Base-by-base conservation (phyloP, 2,797 vertebrate genomes). In the Pogoniulus pusillus region DNA sequence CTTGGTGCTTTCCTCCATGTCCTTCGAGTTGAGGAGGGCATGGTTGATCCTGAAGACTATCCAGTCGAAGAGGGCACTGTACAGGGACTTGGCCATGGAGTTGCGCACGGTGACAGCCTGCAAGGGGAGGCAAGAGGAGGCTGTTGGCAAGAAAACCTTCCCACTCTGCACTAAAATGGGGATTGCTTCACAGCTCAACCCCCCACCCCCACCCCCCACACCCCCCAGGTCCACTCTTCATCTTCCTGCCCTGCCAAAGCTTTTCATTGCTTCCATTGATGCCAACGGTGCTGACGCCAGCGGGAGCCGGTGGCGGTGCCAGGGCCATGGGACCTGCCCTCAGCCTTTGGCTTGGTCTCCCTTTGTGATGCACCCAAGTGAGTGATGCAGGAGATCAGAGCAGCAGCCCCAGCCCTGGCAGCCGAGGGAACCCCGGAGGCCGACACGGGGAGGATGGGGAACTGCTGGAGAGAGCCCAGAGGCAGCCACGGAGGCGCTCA, bases 41-140 rank as follows among this genome's bases (percentile, higher is more conserved):
- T 99, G 99, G 97, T 99, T 99, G 97, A 99, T 99, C 87, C 99
- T 98, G 97, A 99, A 99, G 94, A 99, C 99, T 8, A 99, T 99
- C 99, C 99, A 99, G 97, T 99, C 99, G n/a, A 99, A 99, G 71
- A 99, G 98, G 90, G 99, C 98, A 1, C 98, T 98, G 96, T 99
- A 99, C 69, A 99, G 93, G 0, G 99, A 99, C 95, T 99, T 99
- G 4, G 99, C 98, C 99, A 99, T 99, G 58, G 99, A 99, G 96
- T 99, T 99, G 57, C 99, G 96, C 74, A 99, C 99, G 0, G 99
- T 99, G 51, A 98, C 97, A 10, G 99, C 99, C 99, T 99, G 95
- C 16, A 91, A 92, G 10, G 82, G 82, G 49, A 24, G 22, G 86
- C 41, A 80, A 32, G 18, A 29, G 75, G 51, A 58, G 87, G 76